Evolutionary conservation across 2,888 invertebrate species (phyloP), one percentile per base, ranked within the genome.

Genomic region (Pristionchus maxplancki): DNA sequence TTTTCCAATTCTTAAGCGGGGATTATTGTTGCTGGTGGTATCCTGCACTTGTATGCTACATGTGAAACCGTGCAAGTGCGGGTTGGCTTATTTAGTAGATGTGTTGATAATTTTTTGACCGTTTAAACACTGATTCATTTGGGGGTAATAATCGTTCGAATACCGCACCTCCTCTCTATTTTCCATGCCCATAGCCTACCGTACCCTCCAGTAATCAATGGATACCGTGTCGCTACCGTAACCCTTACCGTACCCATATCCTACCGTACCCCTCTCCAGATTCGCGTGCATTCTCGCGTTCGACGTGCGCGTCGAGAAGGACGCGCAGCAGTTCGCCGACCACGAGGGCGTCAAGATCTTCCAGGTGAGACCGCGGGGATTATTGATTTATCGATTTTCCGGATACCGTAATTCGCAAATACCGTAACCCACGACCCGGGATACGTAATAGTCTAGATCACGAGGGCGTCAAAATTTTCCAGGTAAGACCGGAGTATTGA

Each of bases 221-320:
- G n/a, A 5, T 81, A 28, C n/a, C n/a, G n/a, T 44, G 4, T 20
- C 15, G 64, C 48, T 40, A 78, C 44, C 44, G 28, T 78, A 20
- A 24, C 71, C 37, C 67, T 88, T 11, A 37, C 37, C 58, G 15
- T 15, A n/a, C n/a, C n/a, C n/a, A n/a, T n/a, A n/a, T n/a, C n/a
- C 6, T 74, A 74, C 11, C 71, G 20, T 88, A 17, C 40, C 13
- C 9, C 67, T 90, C 90, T 93, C 81, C 95, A 97, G 97, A 95
- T 97, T 97, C 95, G 99, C 99, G 85, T 97, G 97, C 89, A 99
- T 99, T 95, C 96, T 99, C 93, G 99, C 99, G n/a, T 99, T 99
- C 95, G 99, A 99, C 95, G 99, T 99, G 34, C 92, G 91, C 40
- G 96, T 99, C 88, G 99, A 99, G 95, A 96, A 97, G 89, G 99